Percentiles rank a stretch among this genome's conserved stretches.
phyloP scores from a whole-genome alignment of 2,888 invertebrate genomes.

The Ormyrus labotus region DNA sequence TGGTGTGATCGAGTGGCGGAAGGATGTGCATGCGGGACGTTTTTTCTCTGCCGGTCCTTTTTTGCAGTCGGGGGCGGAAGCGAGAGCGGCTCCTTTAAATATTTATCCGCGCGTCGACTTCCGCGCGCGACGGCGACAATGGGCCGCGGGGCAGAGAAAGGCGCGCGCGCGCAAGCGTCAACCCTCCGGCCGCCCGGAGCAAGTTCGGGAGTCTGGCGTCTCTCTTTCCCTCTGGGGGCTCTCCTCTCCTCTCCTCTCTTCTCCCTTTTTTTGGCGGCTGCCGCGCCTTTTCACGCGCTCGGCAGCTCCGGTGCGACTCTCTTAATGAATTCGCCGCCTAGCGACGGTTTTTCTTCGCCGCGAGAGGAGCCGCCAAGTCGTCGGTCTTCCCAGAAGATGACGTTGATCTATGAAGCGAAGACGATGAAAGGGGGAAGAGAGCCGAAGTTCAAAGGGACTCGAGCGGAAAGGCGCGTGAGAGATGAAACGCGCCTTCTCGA shows the following conservation, averaged over 20 bases:
- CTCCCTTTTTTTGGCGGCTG: background rate
- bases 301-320: background rate
- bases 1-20: slow-evolving; percentile 59
- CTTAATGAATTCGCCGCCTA: slow-evolving; percentile 34
- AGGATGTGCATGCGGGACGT: slow-evolving; percentile 57
- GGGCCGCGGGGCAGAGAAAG: slow-evolving; percentile 41
- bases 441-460: slow-evolving; percentile 29
- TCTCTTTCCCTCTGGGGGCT: slow-evolving; percentile 10
- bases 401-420: slow-evolving; percentile 52
- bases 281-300: background rate
- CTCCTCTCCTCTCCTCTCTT: background rate
- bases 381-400: slow-evolving; percentile 24
- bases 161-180: background rate
- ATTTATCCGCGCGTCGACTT: slow-evolving; percentile 62
- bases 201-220: slow-evolving; percentile 18
- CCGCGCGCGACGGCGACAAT: slow-evolving; percentile 34
- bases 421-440: slow-evolving; percentile 36
- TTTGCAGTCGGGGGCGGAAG: slow-evolving; percentile 11
- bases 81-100: slow-evolving; percentile 62
- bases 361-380: background rate
- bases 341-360: slow-evolving; percentile 18
- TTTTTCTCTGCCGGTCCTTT: background rate
- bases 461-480: background rate
- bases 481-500: slow-evolving; percentile 12
- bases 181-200: slow-evolving; percentile 4